A percentile compares a stretch with the other conserved stretches of the same genome.
Conservation (phyloP, 2,797 vertebrate genomes). For the Enteromius afrohamiltoni region DNA sequence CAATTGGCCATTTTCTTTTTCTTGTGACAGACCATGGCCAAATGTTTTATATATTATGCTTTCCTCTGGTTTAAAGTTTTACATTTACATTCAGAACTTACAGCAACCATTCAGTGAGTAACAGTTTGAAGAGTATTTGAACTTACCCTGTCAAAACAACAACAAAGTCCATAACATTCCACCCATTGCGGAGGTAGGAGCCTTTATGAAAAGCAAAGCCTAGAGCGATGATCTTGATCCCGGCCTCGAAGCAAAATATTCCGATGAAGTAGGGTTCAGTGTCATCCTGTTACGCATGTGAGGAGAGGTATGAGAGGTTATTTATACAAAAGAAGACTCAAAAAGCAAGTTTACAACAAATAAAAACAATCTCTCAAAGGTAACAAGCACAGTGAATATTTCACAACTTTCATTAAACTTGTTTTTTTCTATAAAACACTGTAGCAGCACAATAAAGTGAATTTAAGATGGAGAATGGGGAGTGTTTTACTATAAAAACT, state of each 20-base stretch:
- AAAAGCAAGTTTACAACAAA: neutral
- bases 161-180: slow-evolving; percentile 99
- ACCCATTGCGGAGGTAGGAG: slow-evolving; percentile 93
- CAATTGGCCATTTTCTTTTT: neutral
- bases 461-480: slow-evolving; percentile 8
- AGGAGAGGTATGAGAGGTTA: slow-evolving; percentile 34
- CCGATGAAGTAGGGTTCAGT: slow-evolving; percentile 98
- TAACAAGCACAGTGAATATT: neutral
- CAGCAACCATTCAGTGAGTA: neutral
- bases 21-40: neutral
- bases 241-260: slow-evolving; percentile 98
- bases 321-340: slow-evolving; percentile 7
- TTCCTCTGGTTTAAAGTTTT: neutral
- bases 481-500: neutral
- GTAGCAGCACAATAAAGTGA: neutral
- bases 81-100: neutral
- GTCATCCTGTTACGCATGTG: slow-evolving; percentile 82
- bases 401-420: slow-evolving; percentile 16
- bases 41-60: neutral
- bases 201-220: slow-evolving; percentile 97
- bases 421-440: neutral
- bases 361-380: neutral
- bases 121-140: slow-evolving; percentile 58
- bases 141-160: slow-evolving; percentile 96
- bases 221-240: slow-evolving; percentile 95